A percentile compares a stretch with the other conserved stretches of the same genome.
These are phyloP conservation scores for Pempheris klunzingeri DNA, from an alignment of 2,797 vertebrate genomes.

Conservation along the genomic window DNA sequence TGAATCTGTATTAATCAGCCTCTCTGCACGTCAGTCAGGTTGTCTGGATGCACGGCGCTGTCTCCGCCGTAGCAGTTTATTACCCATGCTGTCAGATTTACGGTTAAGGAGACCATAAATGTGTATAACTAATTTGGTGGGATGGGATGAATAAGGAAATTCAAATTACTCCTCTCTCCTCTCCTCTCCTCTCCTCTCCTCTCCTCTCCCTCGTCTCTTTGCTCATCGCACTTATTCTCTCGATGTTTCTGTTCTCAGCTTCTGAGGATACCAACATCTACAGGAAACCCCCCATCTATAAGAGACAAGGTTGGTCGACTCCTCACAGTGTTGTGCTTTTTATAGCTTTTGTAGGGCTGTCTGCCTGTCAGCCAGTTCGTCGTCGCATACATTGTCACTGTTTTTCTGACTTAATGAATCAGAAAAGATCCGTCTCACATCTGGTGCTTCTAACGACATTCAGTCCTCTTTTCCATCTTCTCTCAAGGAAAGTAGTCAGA, in stretches of 20 bases:
- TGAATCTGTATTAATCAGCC: slow-evolving; percentile 61
- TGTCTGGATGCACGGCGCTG: slow-evolving; percentile 53
- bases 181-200: not conserved
- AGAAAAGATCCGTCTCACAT: slow-evolving; percentile 20
- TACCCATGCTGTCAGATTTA: slow-evolving; percentile 63
- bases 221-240: slow-evolving; percentile 21
- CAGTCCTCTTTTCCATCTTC: slow-evolving; percentile 8
- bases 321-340: not conserved
- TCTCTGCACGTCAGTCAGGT: slow-evolving; percentile 58
- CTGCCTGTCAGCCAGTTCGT: not conserved
- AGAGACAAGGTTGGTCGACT: slow-evolving; percentile 89
- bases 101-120: slow-evolving; percentile 51
- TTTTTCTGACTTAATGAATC: slow-evolving; percentile 26
- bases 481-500: slow-evolving; percentile 10
- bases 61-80: slow-evolving; percentile 57
- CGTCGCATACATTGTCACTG: not conserved
- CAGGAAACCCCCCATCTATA: slow-evolving; percentile 97
- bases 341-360: slow-evolving; percentile 12
- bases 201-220: not conserved
- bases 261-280: slow-evolving; percentile 95
- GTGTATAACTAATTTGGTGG: slow-evolving; percentile 49
- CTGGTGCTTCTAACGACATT: slow-evolving; percentile 19
- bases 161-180: slow-evolving; percentile 3
- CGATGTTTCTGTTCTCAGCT: slow-evolving; percentile 79
- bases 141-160: slow-evolving; percentile 34